phyloP scores from a whole-genome alignment of 2,113 vertebrate species.

The Scytalopus superciliaris region DNA sequence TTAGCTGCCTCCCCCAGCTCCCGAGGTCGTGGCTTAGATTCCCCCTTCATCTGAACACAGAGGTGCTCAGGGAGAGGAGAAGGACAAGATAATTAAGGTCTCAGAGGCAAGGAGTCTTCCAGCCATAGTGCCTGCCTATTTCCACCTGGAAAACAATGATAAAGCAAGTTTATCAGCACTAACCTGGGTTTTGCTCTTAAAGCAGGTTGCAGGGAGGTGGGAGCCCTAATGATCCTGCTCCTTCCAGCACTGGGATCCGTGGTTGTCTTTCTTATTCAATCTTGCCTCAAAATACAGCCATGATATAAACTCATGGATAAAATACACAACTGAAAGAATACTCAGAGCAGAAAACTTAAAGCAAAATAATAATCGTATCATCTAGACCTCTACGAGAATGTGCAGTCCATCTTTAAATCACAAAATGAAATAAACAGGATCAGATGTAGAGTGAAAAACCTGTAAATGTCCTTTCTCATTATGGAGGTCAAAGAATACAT shows the following conservation, averaged over 20 bases:
- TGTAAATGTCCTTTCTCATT: conserved; percentile 71
- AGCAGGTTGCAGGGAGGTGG: not conserved
- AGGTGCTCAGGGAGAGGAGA: not conserved
- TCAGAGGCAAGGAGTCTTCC: not conserved
- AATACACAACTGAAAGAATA: not conserved
- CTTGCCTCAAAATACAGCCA: not conserved
- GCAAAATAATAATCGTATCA: not conserved
- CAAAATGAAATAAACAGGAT: conserved; percentile 43
- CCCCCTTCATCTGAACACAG: no score
- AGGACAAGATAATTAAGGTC: not conserved
- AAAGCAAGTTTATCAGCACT: not conserved
- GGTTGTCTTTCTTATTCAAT: not conserved
- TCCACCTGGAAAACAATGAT: not conserved
- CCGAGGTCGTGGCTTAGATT: not conserved
- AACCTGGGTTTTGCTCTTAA: not conserved
- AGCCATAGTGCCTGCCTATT: not conserved
- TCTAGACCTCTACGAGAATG: not conserved
- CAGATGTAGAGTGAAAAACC: conserved; percentile 49
- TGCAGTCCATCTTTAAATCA: conserved; percentile 27
- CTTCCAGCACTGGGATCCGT: not conserved
- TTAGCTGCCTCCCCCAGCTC: not conserved
- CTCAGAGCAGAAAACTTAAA: not conserved
- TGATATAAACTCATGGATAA: not conserved
- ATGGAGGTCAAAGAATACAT: conserved; percentile 71
- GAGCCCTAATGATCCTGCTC: not conserved